Evolutionary conservation across 2,797 vertebrate species (phyloP), one percentile per base, ranked within the genome.

Genomic region (Enteromius viviparus): DNA sequence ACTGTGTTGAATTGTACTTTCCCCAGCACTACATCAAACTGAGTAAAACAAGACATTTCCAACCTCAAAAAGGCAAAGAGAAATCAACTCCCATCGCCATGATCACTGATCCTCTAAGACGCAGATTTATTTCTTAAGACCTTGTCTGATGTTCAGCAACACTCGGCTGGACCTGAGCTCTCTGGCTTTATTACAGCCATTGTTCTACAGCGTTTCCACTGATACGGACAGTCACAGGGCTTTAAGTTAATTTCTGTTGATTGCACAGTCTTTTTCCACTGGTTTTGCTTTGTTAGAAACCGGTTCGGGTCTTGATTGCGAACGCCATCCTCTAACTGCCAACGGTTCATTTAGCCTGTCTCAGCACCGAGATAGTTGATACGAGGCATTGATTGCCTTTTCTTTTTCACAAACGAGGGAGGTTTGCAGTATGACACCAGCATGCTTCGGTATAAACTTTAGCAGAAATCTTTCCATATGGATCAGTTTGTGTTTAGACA

Each of bases 401-500:
- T 80, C 84, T 92, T 88, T 89, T 87, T 90, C 81, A 89, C 11
- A 45, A 42, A 74, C 14, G 10, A 47, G 26, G 71, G 91, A 92
- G 90, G 91, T 90, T 93, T 93, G 91, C 90, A 91, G 91, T 92
- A 89, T 84, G 92, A 91, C 90, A 91, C 91, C 92, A 92, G 93
- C 90, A 89, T 76, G 85, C 87, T 89, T 42, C 40, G 88, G 89
- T 87, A 91, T 87, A 93, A 94, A 93, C 92, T 89, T 92, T 93
- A 92, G 91, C 92, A 92, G 91, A 93, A 93, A 84, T 89, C 90
- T 89, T 93, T 93, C 91, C 91, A 93, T 92, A 92, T 92, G 86
- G 89, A 92, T 91, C 91, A 92, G 90, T 92, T 89, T 87, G 85
- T 85, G 70, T 81, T 45, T 15, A 78, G 40, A 87, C 80, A 82